phyloP scores from a whole-genome alignment of 2,888 invertebrate species.

The Oligia fasciuncula region DNA sequence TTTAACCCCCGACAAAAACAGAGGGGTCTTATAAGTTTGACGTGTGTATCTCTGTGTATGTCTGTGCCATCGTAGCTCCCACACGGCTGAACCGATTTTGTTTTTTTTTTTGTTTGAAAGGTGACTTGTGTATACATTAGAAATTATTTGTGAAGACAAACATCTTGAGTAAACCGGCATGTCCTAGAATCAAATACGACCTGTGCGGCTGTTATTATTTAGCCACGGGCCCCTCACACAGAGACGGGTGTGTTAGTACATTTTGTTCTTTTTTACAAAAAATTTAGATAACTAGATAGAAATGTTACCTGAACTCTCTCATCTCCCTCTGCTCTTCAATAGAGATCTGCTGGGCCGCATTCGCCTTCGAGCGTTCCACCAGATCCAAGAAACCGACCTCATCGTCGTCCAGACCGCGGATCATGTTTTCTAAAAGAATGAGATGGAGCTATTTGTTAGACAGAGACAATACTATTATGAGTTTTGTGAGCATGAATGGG shows the following conservation, averaged over 20 bases:
- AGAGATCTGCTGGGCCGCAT: slow-evolving; percentile 95
- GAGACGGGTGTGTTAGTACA: not conserved
- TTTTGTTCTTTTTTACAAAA: not conserved
- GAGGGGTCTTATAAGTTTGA: too few species aligned
- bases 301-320: slow-evolving; percentile 94
- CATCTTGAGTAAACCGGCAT: not conserved
- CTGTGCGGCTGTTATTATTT: too few species aligned
- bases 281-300: not conserved
- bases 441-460: not conserved
- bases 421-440: slow-evolving; percentile 92
- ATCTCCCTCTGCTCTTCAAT: slow-evolving; percentile 96
- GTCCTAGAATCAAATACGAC: too few species aligned
- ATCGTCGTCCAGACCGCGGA: slow-evolving; percentile 98
- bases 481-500: not conserved
- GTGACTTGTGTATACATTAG: not conserved
- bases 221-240: too few species aligned
- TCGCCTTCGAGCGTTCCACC: slow-evolving; percentile 96
- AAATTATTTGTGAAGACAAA: not conserved
- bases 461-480: slow-evolving; percentile 47
- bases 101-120: too few species aligned
- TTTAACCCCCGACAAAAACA: not conserved
- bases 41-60: too few species aligned
- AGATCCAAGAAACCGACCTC: slow-evolving; percentile 98
- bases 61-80: too few species aligned
- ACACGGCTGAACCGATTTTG: too few species aligned